Base-by-base conservation (phyloP, 2,888 invertebrate species). In the Gandaritis pyraliata region DNA sequence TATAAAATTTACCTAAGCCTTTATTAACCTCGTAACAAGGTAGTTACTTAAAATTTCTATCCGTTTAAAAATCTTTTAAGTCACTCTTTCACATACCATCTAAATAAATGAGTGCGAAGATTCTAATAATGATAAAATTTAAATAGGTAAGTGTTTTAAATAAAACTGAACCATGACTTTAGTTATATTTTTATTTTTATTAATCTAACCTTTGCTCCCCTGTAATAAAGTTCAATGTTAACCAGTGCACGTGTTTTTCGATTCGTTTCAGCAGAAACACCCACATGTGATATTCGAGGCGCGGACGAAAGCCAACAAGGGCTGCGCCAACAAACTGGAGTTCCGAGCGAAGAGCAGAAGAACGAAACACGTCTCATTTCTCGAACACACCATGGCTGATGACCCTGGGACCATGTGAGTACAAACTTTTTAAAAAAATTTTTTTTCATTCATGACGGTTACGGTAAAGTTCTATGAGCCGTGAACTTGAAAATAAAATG, bases 251-350 rank as follows among this genome's bases (percentile, higher is more conserved):
- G 79, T 79, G 65, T 73, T 67, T 69, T 58, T 79, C 86, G 88
- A 83, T 94, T 94, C 94, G 94, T 94, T 95, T 93, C 95, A 97
- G 96, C 96, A 97, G 96, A 97, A 97, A 93, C 98, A 98, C 95
- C 98, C 98, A 82, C 98, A 98, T 94, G 96, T 98, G 89, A 97
- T 98, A 88, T 98, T 98, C 94, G 97, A 98, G 90, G 97, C 98
- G 81, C 95, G 97, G 74, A 96, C 97, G 63, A 97, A 97, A 87
- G 95, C 96, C 73, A 96, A 96, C 93, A 97, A 97, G 90, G 97
- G 97, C 56, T 98, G 98, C 87, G 98, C 97, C 80, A 97, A 96
- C 93, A 90, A 90, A 72, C 93, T 96, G 83, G 96, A 97, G 83
- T 95, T 96, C 94, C 92, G 95, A 53, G 88, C 93, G 71, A 94